Evolutionary conservation across 2,797 vertebrate species (phyloP).

Genomic region (Caiman crocodilus): DNA sequence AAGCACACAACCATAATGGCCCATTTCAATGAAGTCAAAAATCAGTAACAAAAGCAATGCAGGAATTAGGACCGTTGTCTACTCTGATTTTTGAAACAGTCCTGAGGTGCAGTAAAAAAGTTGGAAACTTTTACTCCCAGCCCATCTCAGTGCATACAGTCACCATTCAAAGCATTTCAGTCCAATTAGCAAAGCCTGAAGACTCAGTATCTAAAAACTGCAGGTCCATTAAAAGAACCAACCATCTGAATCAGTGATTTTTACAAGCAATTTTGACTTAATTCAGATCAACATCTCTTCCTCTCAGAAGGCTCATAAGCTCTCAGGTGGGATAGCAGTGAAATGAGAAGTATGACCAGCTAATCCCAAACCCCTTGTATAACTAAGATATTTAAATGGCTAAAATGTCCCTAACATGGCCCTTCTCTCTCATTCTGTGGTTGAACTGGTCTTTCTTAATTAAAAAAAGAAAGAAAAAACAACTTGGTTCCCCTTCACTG

Average conservation of each 20-base stretch:
- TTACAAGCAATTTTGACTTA: background rate
- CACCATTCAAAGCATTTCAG: background rate
- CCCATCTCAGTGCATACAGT: background rate
- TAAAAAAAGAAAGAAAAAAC: background rate
- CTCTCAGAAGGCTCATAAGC: background rate
- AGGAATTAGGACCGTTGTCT: background rate
- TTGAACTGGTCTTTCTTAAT: background rate
- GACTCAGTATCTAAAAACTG: background rate
- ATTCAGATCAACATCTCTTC: slow-evolving; percentile 19
- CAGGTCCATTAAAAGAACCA: background rate
- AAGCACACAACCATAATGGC: background rate
- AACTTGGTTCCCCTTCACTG: background rate
- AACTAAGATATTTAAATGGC: background rate
- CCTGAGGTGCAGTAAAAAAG: background rate
- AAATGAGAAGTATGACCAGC: background rate
- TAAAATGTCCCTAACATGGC: fast-evolving
- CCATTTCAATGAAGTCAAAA: background rate
- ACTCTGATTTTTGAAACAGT: background rate
- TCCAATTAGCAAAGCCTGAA: background rate
- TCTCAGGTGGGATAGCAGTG: background rate
- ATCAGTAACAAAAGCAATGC: background rate
- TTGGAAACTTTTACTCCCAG: background rate
- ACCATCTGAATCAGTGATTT: fast-evolving
- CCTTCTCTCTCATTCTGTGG: background rate
- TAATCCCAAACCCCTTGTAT: background rate